Base-by-base conservation (phyloP, 2,113 vertebrate species). In the Tretioscincus oriximinensis region DNA sequence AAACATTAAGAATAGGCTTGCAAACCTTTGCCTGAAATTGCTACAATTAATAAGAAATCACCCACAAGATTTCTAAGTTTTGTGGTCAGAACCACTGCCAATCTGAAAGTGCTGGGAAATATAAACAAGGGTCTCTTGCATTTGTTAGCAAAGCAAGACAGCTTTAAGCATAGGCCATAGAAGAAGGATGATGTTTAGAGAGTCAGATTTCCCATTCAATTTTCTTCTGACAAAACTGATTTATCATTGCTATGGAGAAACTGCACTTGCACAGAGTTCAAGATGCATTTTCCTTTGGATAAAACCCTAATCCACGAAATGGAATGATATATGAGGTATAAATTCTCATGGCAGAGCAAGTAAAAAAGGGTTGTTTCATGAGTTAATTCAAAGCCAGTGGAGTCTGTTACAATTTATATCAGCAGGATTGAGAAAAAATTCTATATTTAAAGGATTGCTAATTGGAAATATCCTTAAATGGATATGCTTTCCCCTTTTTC, bases 271-370 rank as follows among this genome's bases (percentile, higher is more conserved):
- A 72, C 85, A 54, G 41, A 85, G 77, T 67, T 87, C 87, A 73
- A 69, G 77, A 29, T 78, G 76, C 86, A 82, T 61, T 91, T 91
- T 89, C 70, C 21, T 80, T 75, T 2, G 88, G 49, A 86, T 87
- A 87, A 88, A 86, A 41, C 28, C 54, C 54, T 58, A 8, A 51
- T 51, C 12, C 60, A 47, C 73, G 85, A 87, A 75, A 78, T 29
- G 82, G 28, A 58, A 82, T 75, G 87, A 88, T 61, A 83, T 85
- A 86, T 92, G 84, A 86, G 73, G 87, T 63, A 24, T 84, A 90
- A 88, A 78, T 91, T 88, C 58, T 60, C 77, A 84, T 81, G 16
- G 80, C 67, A 76, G 69, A 88, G 75, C 67, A 84, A 85, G 77
- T 88, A 78, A 81, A 14, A n/a, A 68, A 69, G 86, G 60, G 7